Conservation (phyloP, 1,140 invertebrate species). For the Adelges cooleyi region DNA sequence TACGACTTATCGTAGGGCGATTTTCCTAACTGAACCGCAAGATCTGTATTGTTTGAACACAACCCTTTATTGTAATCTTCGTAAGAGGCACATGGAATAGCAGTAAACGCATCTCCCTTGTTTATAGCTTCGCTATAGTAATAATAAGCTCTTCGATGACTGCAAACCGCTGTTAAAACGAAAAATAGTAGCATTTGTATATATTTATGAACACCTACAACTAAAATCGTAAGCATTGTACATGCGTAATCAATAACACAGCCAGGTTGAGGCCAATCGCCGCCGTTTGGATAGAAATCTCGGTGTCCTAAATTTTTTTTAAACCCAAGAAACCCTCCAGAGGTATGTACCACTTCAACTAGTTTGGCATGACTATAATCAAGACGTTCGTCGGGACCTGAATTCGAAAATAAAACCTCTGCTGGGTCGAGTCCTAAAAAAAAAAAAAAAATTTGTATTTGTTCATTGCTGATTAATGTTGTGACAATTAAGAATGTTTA, state of each 20-base stretch:
- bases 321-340: slow-evolving; percentile 46
- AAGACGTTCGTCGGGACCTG: slow-evolving; percentile 32
- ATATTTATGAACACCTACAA: neutral
- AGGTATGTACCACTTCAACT: slow-evolving; percentile 51
- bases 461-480: neutral
- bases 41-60: slow-evolving; percentile 39
- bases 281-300: slow-evolving; percentile 54
- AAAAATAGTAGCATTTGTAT: neutral
- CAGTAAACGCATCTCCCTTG: slow-evolving; percentile 37
- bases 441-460: too few species aligned
- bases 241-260: slow-evolving; percentile 31
- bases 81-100: slow-evolving; percentile 45
- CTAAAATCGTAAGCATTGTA: neutral
- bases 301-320: slow-evolving; percentile 43
- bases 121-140: slow-evolving; percentile 42
- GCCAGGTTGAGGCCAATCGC: slow-evolving; percentile 49
- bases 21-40: slow-evolving; percentile 26
- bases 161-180: slow-evolving; percentile 39
- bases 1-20: slow-evolving; percentile 29
- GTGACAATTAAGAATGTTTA: neutral
- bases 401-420: slow-evolving; percentile 35
- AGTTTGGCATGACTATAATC: slow-evolving; percentile 41
- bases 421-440: slow-evolving; percentile 36
- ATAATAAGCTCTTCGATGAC: slow-evolving; percentile 42
- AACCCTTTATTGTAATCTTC: slow-evolving; percentile 42